A percentile compares a stretch with the other conserved stretches of the same genome.
Evolutionary conservation across 2,888 invertebrate genomes (phyloP).

Genomic region (Drosophila demipolita): DNA sequence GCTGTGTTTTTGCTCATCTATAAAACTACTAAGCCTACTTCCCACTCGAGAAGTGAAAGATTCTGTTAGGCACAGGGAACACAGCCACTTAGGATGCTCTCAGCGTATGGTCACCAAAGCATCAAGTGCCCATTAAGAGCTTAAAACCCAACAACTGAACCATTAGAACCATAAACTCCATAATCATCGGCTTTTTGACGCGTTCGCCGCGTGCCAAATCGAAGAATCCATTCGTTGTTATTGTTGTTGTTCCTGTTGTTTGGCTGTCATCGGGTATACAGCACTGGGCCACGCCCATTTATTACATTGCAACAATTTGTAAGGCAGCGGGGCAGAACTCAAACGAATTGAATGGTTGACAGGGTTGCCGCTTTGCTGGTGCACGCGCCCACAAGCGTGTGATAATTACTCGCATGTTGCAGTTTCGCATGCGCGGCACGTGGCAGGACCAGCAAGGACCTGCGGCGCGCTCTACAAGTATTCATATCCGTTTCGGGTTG

Average conservation of each 20-base stretch:
- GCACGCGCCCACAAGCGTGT: constrained; percentile 80
- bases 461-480: constrained; percentile 72
- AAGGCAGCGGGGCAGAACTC: constrained; percentile 38
- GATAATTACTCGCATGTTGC: constrained; percentile 79
- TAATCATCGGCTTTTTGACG: constrained; percentile 80
- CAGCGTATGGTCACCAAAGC: constrained; percentile 37
- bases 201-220: constrained; percentile 59
- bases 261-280: constrained; percentile 43
- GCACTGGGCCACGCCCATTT: constrained; percentile 66
- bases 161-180: constrained; percentile 60
- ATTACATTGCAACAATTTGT: constrained; percentile 71
- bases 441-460: constrained; percentile 48
- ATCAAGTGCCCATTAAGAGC: constrained; percentile 78
- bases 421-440: constrained; percentile 74
- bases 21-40: not conserved
- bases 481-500: constrained; percentile 80
- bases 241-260: constrained; percentile 41
- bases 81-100: constrained; percentile 4
- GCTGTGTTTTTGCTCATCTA: not conserved
- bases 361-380: constrained; percentile 30
- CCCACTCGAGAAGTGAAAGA: not conserved
- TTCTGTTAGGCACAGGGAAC: not conserved
- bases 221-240: constrained; percentile 36
- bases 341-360: constrained; percentile 53
- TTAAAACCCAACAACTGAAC: constrained; percentile 65